A percentile compares a stretch with the other conserved stretches of the same genome.
These are phyloP conservation scores for Byasa hedistus DNA, from an alignment of 2,888 invertebrate genomes.

Conservation along the genomic window DNA sequence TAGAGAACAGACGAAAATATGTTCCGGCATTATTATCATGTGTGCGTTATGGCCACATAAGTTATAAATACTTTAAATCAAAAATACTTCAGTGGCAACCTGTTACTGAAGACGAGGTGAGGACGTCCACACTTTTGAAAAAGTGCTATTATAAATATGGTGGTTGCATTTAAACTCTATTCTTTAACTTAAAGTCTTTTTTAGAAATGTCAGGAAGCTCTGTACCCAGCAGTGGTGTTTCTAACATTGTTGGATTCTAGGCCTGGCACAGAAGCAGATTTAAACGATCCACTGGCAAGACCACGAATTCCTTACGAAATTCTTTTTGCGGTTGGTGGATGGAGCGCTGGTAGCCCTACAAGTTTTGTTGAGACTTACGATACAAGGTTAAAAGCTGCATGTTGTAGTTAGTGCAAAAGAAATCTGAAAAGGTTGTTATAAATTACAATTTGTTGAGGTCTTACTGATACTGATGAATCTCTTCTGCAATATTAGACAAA, in stretches of 20 bases:
- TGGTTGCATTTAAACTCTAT: slow-evolving; percentile 1
- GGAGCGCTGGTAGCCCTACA: slow-evolving; percentile 91
- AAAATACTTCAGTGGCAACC: slow-evolving; percentile 79
- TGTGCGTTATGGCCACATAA: slow-evolving; percentile 84
- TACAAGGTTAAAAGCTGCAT: slow-evolving; percentile 79
- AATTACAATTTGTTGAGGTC: no score
- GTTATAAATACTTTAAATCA: slow-evolving; percentile 78
- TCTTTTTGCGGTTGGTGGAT: slow-evolving; percentile 91
- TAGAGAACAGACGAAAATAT: slow-evolving; percentile 73
- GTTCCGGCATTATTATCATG: slow-evolving; percentile 82
- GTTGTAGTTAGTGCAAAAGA: neutral
- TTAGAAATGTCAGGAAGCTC: slow-evolving; percentile 77
- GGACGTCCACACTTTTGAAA: slow-evolving; percentile 16
- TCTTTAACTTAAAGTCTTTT: slow-evolving; percentile 31
- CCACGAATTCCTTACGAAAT: slow-evolving; percentile 89
- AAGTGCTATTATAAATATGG: neutral
- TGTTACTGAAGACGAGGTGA: slow-evolving; percentile 74
- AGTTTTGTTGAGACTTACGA: slow-evolving; percentile 89
- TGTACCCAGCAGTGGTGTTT: slow-evolving; percentile 77
- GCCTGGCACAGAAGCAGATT: slow-evolving; percentile 72
- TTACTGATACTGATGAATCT: no score
- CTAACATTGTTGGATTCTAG: slow-evolving; percentile 73
- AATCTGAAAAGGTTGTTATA: neutral
- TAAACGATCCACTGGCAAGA: slow-evolving; percentile 81
- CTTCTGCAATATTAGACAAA: no score